A percentile compares a stretch with the other conserved stretches of the same genome.
phyloP scores from a whole-genome alignment of 2,888 invertebrate species.

The Amphipoea lucens region DNA sequence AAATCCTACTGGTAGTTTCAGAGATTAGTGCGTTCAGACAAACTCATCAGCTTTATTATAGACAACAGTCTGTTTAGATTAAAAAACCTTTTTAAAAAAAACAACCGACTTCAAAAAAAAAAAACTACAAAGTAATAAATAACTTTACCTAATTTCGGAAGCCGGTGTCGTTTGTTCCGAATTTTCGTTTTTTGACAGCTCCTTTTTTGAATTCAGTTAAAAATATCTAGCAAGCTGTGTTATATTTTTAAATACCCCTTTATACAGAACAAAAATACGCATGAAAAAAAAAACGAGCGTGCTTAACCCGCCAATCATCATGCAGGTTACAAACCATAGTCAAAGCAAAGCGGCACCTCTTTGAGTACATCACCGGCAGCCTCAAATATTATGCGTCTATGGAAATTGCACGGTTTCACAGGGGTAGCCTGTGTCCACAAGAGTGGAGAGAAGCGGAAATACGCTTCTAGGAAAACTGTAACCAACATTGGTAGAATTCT shows the following conservation, averaged over 20 bases:
- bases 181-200: no score
- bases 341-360: not conserved
- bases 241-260: not conserved
- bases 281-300: no score
- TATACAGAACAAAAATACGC: no score
- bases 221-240: not conserved
- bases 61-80: not conserved
- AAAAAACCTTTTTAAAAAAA: no score
- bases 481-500: not conserved
- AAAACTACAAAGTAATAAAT: no score
- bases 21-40: no score
- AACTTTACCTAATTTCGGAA: no score
- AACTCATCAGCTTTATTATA: no score
- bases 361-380: not conserved
- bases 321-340: not conserved
- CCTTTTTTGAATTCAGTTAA: no score
- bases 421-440: not conserved
- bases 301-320: not conserved
- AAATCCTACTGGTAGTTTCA: no score
- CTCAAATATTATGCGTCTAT: not conserved
- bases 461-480: not conserved
- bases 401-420: slow-evolving; percentile 2
- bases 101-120: no score
- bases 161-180: no score
- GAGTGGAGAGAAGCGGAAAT: not conserved